Percentiles rank a stretch among this genome's conserved stretches.
These are phyloP conservation scores for Uromys caudimaculatus DNA, from an alignment of 2,797 vertebrate species.

Conservation along the genomic window DNA sequence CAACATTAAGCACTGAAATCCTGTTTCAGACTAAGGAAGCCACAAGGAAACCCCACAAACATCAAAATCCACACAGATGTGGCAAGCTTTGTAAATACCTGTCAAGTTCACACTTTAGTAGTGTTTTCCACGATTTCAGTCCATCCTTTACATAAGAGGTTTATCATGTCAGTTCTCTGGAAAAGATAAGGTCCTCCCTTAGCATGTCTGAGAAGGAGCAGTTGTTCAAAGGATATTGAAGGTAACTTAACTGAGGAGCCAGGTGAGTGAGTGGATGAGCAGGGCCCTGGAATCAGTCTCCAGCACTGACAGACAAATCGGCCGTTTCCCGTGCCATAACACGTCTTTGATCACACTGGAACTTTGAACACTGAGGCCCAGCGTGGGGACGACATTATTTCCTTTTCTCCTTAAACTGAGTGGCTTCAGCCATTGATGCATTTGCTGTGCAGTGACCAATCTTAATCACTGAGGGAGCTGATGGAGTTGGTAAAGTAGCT, in stretches of 20 bases:
- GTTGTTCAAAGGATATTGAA: not conserved
- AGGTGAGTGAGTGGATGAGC: no score
- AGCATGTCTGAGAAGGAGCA: not conserved
- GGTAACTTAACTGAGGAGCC: not conserved
- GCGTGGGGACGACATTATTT: not conserved
- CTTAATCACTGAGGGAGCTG: conserved; percentile 1
- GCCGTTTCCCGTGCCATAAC: not conserved
- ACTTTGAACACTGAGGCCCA: not conserved
- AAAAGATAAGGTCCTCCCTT: not conserved
- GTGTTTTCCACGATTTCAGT: not conserved
- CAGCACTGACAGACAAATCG: not conserved
- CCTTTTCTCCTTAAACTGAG: not conserved
- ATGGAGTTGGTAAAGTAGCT: not conserved
- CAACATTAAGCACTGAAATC: not conserved
- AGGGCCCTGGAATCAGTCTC: not conserved
- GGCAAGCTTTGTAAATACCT: not conserved
- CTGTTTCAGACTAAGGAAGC: not conserved
- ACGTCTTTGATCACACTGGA: not conserved
- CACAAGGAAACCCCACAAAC: not conserved
- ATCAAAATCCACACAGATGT: not conserved
- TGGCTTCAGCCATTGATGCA: not conserved
- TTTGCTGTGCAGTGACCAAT: not conserved
- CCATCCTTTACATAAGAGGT: not conserved
- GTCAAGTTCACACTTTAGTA: not conserved
- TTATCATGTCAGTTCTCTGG: conserved; percentile 3